A percentile compares a stretch with the other conserved stretches of the same genome.
These are phyloP conservation scores for Channa argus DNA, from an alignment of 2,113 vertebrate species.

Conservation along the genomic window DNA sequence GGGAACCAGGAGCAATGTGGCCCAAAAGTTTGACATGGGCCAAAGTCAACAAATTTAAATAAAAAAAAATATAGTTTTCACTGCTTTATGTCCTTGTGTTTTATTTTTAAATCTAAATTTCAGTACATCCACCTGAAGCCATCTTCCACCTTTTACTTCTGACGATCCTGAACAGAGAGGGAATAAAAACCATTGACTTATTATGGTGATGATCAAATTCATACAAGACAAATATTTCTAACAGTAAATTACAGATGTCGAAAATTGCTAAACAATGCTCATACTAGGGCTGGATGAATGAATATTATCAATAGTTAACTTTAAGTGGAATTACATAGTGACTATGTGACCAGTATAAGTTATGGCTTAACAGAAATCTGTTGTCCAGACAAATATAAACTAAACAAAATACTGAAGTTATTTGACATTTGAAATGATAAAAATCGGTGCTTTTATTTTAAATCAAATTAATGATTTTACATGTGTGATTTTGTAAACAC, in stretches of 20 bases:
- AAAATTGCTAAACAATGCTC: background rate
- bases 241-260: background rate
- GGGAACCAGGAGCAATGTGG: slow-evolving; percentile 84
- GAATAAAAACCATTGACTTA: background rate
- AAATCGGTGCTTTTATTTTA: too few species aligned
- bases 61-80: slow-evolving; percentile 78
- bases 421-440: background rate
- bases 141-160: slow-evolving; percentile 91
- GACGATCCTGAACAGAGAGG: slow-evolving; percentile 88
- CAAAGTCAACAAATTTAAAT: slow-evolving; percentile 87
- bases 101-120: slow-evolving; percentile 74
- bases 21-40: slow-evolving; percentile 84
- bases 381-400: background rate
- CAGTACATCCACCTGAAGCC: slow-evolving; percentile 80
- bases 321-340: background rate
- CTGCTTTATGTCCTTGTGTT: slow-evolving; percentile 77
- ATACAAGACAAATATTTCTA: background rate
- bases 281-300: background rate
- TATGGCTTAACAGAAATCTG: background rate
- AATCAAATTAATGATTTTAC: background rate
- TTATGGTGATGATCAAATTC: too few species aligned
- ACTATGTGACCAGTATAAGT: background rate
- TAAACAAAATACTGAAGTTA: background rate
- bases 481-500: too few species aligned
- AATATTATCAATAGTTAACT: background rate